Conservation (phyloP, 2,113 vertebrate species). For the Anolis carolinensis region DNA sequence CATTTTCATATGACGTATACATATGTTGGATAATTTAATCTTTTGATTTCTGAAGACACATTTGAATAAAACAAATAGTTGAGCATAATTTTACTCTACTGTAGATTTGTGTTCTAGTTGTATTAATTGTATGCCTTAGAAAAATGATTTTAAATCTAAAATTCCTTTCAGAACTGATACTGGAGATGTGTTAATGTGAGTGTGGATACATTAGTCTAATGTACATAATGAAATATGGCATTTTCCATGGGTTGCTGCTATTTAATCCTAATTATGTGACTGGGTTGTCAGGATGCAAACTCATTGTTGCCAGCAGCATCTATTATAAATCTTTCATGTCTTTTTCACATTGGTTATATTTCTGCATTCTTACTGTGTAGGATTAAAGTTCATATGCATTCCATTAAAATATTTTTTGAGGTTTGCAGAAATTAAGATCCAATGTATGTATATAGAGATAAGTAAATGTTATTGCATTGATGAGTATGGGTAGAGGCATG, state of each 20-base stretch:
- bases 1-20: slow-evolving; percentile 13
- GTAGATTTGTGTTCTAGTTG: not conserved
- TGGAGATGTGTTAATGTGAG: slow-evolving; percentile 29
- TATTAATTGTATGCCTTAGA: slow-evolving; percentile 43
- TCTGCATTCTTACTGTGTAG: slow-evolving; percentile 12
- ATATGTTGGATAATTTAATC: not conserved
- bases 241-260: not conserved
- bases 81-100: slow-evolving; percentile 38
- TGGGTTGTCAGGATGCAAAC: slow-evolving; percentile 24
- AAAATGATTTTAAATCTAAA: slow-evolving; percentile 40
- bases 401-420: not conserved
- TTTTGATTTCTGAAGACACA: slow-evolving; percentile 21
- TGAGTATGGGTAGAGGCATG: not conserved
- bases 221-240: not conserved
- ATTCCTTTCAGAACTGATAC: slow-evolving; percentile 34
- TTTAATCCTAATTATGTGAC: slow-evolving; percentile 23
- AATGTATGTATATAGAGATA: not conserved
- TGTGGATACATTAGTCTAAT: slow-evolving; percentile 4
- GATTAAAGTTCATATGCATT: not conserved
- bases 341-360: slow-evolving; percentile 25
- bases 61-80: slow-evolving; percentile 29
- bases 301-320: slow-evolving; percentile 25
- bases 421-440: not conserved
- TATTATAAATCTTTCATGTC: slow-evolving; percentile 25
- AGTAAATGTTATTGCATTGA: not conserved